Base-by-base conservation (phyloP, 2,888 invertebrate genomes). In the Chymomyza fuscimana region DNA sequence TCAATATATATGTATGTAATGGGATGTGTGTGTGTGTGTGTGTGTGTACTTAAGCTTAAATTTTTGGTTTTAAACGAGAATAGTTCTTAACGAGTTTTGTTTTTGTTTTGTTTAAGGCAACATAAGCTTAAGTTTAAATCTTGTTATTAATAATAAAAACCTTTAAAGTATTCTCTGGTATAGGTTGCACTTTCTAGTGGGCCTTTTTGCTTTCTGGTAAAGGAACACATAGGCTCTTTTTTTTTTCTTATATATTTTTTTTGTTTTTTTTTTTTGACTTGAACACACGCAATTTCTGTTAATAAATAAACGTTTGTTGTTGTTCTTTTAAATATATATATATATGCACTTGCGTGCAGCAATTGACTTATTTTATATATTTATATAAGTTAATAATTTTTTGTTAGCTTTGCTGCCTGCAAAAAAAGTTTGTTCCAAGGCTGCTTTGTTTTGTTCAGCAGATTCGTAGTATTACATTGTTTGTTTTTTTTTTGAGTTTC, bases 381-480 rank as follows among this genome's bases (percentile, higher is more conserved):
- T 25, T 16, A 15, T 56, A 68, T 40, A 29, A 29, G 52, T 59
- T 61, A 46, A 50, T 50, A 22, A 61, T 63, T 65, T 72, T 76
- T 73, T 77, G 54, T 67, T 16, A 64, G 64, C 50, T 36, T 56
- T 29, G 64, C 59, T 36, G 52, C 22, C 51, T 73, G 73, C 72
- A 71, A 25, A 3, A 25, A 25, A 25, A 56, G 50, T 70, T 66
- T 65, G 63, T 70, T 70, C 70, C 68, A 73, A 69, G 68, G 62
- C 76, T 80, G 62, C 65, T 72, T 64, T 52, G 54, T 71, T 61
- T 74, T 63, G n/a, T 72, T 71, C 36, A 65, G 61, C 63, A 52
- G 25, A 66, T 70, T 63, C 12, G 40, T 72, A 64, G 54, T 65
- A 36, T 46, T 51, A 22, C 32, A 32, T 5, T 32, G 15, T 70